Conservation (phyloP, 2,888 invertebrate species). For the Apamea epomidion region DNA sequence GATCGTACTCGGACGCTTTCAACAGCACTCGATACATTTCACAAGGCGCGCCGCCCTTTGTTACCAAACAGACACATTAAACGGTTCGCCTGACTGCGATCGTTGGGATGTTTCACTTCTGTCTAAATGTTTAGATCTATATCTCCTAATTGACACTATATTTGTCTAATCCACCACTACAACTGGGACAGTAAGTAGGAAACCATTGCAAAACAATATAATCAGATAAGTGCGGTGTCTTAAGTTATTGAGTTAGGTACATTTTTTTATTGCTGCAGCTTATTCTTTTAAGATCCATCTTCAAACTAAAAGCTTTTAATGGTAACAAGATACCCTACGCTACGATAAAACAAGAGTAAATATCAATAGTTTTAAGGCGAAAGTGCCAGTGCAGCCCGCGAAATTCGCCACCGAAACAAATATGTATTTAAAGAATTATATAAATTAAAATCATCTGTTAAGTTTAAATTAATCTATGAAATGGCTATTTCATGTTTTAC, state of each 20-base stretch:
- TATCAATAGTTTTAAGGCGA: not conserved
- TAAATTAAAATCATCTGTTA: not conserved
- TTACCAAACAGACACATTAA: constrained; percentile 68
- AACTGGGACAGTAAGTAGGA: constrained; percentile 5
- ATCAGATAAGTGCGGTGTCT: constrained; percentile 36
- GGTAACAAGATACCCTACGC: not conserved
- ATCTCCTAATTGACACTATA: constrained; percentile 72
- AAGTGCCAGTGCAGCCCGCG: not conserved
- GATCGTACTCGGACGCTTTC: constrained; percentile 77
- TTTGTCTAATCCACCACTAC: constrained; percentile 61
- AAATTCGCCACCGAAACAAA: not conserved
- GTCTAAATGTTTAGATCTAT: constrained; percentile 68
- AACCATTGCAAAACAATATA: constrained; percentile 32
- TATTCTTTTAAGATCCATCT: not conserved
- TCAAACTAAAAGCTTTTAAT: constrained; percentile 19
- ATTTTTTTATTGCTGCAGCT: not conserved
- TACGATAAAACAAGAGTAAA: not conserved
- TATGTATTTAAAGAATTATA: not conserved
- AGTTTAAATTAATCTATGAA: not conserved
- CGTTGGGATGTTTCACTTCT: constrained; percentile 62
- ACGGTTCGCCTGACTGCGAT: constrained; percentile 66
- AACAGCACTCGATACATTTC: constrained; percentile 83
- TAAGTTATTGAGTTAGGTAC: constrained; percentile 17
- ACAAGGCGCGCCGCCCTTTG: constrained; percentile 75
- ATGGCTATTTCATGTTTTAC: not conserved